These are phyloP conservation scores for Solea solea DNA, from an alignment of 2,113 vertebrate species.

Conservation along the genomic window DNA sequence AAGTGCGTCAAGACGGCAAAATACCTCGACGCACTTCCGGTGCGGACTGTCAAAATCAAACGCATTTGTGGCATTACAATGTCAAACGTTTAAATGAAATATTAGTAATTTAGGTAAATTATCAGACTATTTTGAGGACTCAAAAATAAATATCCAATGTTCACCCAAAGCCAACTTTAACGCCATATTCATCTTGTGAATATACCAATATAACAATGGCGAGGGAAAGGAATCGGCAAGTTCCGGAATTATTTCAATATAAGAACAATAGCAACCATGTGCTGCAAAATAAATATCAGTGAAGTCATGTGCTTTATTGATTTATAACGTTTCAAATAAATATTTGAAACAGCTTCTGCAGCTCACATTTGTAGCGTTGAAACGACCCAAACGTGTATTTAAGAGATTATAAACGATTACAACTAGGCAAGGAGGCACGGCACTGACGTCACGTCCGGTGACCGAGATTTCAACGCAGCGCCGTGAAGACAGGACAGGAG, in stretches of 20 bases:
- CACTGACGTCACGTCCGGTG: conserved; percentile 67
- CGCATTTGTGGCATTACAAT: accelerated
- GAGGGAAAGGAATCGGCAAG: neutral
- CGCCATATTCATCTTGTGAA: accelerated
- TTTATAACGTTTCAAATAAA: too few species aligned
- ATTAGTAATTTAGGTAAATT: neutral
- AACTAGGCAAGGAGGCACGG: conserved; percentile 22
- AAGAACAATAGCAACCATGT: neutral
- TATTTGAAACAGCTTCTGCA: neutral
- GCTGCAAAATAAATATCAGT: too few species aligned
- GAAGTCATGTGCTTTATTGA: conserved; percentile 1
- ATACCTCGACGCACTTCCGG: conserved; percentile 24
- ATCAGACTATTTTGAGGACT: too few species aligned
- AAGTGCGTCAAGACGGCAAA: conserved; percentile 2
- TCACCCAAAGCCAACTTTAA: neutral
- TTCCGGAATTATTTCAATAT: conserved; percentile 30
- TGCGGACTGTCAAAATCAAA: conserved; percentile 28
- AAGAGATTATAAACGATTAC: neutral
- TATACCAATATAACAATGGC: neutral
- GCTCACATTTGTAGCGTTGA: neutral
- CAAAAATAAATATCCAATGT: too few species aligned
- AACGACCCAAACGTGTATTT: neutral
- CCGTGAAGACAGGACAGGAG: conserved; percentile 47
- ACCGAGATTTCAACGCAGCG: conserved; percentile 53
- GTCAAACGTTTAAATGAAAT: neutral